These are phyloP conservation scores for Neopipo cinnamomea DNA, from an alignment of 2,113 vertebrate species.

Conservation along the genomic window DNA sequence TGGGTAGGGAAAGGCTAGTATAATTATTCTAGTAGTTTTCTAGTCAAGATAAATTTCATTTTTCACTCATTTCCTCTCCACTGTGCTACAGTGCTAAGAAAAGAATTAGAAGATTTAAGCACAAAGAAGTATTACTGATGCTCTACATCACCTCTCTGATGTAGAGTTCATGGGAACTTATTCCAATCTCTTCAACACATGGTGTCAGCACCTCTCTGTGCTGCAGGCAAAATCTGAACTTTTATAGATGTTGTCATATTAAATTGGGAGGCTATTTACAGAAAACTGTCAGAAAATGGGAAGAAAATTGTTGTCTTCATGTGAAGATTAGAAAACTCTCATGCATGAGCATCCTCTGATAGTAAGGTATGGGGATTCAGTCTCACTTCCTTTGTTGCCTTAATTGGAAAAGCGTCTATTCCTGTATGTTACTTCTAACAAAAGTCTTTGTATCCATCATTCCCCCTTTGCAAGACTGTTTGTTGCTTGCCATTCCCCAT, in stretches of 20 bases:
- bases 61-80: neutral
- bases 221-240: neutral
- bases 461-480: neutral
- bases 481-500: neutral
- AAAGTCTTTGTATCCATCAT: neutral
- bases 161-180: neutral
- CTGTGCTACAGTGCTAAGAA: neutral
- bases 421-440: neutral
- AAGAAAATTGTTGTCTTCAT: neutral
- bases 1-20: rapidly evolving
- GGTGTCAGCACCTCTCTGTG: neutral
- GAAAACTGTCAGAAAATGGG: neutral
- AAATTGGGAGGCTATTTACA: neutral
- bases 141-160: neutral
- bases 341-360: neutral
- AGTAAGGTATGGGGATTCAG: neutral
- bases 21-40: neutral
- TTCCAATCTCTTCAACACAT: neutral
- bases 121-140: neutral
- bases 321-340: neutral
- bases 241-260: rapidly evolving
- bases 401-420: neutral
- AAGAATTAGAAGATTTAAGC: neutral
- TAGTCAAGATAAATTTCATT: neutral
- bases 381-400: neutral